Base-by-base conservation (phyloP, 2,797 vertebrate genomes). In the Xyrichtys novacula region DNA sequence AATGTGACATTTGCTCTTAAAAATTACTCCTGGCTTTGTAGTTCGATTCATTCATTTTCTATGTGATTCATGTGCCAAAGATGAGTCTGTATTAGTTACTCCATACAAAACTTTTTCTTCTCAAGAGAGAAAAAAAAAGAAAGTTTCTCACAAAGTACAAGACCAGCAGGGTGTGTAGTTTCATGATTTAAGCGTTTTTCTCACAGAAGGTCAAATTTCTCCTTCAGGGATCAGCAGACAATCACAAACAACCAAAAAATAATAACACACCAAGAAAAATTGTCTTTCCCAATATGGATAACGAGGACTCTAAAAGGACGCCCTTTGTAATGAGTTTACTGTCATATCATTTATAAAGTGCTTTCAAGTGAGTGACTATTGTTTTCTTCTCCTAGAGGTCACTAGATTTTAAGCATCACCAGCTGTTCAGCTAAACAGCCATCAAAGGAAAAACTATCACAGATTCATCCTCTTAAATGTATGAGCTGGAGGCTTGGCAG, bases 331-430 rank as follows among this genome's bases (percentile, higher is more conserved):
- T 79, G 84, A 81, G 44, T 76, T 55, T 40, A 57, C 59, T 52
- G 63, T 77, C 61, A 26, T 64, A 74, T 85, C 77, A 81, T 85
- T 91, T 81, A 83, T 87, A 86, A 85, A 82, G 70, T 39, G 73
- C 72, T 78, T 88, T 83, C 71, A 81, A 88, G 83, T 85, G 84
- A 85, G 68, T 54, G 68, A 85, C 75, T 82, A 84, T 77, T 87
- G 87, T 88, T 89, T 80, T 78, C 47, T 46, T 74, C 65, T 85
- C 65, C 68, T 88, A 55, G 89, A 91, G 87, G 91, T 91, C 91
- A 89, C 77, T 53, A 74, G 81, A 89, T 85, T 85, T 85, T 80
- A 89, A 89, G 80, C 78, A 78, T 76, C 55, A 29, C 83, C 88
- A 91, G 88, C 89, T 90, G 89, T 84, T 91, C 78, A 56, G 74